Percentiles rank a stretch among this genome's conserved stretches.
Evolutionary conservation across 2,113 vertebrate species (phyloP).

Genomic region (Fregetta grallaria): DNA sequence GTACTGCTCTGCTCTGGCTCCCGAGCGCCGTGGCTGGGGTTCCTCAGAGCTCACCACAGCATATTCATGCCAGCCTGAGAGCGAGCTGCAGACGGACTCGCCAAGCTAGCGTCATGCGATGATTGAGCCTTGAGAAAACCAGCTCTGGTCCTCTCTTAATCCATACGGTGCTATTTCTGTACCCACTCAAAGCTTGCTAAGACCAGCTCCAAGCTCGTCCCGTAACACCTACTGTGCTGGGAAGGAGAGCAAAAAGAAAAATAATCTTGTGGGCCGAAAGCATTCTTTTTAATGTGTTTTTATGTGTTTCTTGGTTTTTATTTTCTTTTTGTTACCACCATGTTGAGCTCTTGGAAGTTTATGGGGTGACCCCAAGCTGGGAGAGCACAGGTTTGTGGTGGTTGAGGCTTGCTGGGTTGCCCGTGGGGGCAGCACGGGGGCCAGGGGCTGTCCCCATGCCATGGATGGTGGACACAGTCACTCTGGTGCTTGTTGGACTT

Average conservation of each 20-base stretch:
- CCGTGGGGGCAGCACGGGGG: accelerated
- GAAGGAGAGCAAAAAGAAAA: neutral
- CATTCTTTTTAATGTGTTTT: neutral
- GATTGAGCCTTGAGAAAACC: accelerated
- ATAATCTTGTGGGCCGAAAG: neutral
- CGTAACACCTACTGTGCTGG: accelerated
- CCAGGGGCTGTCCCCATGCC: neutral
- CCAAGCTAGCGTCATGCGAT: neutral
- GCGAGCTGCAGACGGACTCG: accelerated
- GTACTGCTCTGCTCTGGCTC: neutral
- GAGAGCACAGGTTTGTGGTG: neutral
- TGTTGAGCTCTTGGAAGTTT: neutral
- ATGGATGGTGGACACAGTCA: accelerated
- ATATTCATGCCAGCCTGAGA: accelerated
- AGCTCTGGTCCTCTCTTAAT: neutral
- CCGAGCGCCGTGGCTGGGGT: neutral
- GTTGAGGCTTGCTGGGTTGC: neutral
- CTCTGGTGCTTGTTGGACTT: neutral
- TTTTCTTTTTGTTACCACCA: neutral
- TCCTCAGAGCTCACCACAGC: neutral
- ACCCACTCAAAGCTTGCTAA: neutral
- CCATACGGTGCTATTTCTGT: neutral
- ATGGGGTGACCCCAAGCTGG: neutral
- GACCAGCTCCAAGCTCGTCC: neutral
- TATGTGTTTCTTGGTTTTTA: neutral